Conservation (phyloP, 2,797 vertebrate species). For the Semaprochilodus insignis region DNA sequence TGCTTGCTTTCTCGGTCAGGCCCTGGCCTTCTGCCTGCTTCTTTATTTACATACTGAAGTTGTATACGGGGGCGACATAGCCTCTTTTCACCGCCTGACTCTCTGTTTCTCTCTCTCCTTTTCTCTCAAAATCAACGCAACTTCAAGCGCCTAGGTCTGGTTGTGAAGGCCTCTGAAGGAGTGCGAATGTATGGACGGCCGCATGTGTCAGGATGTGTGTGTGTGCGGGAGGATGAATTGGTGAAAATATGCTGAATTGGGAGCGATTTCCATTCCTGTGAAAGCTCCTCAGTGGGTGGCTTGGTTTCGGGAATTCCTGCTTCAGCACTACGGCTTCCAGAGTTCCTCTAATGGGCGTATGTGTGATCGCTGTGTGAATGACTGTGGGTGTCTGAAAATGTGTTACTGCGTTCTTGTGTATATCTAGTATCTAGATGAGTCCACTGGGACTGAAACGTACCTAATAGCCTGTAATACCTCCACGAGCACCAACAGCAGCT, state of each 20-base stretch:
- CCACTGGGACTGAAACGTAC: too few species aligned
- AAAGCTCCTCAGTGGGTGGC: background rate
- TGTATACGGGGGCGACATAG: too few species aligned
- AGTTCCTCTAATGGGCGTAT: background rate
- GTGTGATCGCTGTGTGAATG: background rate
- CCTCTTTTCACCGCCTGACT: too few species aligned
- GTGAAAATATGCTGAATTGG: background rate
- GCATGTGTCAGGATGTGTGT: background rate
- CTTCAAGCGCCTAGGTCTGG: background rate
- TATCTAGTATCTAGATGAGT: background rate
- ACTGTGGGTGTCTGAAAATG: background rate
- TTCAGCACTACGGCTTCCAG: background rate
- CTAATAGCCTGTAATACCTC: too few species aligned
- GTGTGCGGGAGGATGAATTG: background rate
- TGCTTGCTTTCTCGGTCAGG: too few species aligned
- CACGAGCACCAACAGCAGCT: too few species aligned
- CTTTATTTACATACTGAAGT: too few species aligned
- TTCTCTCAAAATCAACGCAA: slow-evolving; percentile 40
- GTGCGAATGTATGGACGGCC: background rate
- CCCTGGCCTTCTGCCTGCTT: too few species aligned
- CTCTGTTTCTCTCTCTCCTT: slow-evolving; percentile 27
- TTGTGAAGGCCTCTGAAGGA: slow-evolving; percentile 17
- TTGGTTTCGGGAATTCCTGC: background rate
- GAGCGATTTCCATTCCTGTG: background rate
- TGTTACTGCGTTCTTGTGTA: background rate